Conservation (phyloP, 2,888 invertebrate genomes). For the Philereme vetulata region DNA sequence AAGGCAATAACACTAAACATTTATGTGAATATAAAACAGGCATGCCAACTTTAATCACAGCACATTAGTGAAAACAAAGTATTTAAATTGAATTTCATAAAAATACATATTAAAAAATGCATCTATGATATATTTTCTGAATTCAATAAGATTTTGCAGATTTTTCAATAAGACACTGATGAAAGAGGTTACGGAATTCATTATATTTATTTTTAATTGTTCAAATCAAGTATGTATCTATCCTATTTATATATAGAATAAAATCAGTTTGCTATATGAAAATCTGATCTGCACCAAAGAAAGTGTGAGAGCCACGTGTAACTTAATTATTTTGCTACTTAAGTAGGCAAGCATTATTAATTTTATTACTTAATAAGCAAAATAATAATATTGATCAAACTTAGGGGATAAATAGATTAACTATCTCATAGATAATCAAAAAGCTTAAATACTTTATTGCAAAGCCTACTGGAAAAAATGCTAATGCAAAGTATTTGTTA, state of each 20-base stretch:
- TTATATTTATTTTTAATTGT: too few relatives aligned
- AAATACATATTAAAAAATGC: not conserved
- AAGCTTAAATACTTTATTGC: too few relatives aligned
- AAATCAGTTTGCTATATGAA: too few relatives aligned
- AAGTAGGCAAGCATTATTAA: not conserved
- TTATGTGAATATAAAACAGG: constrained; percentile 34
- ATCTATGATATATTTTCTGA: not conserved
- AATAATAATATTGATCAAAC: not conserved
- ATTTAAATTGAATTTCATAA: not conserved
- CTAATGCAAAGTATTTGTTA: too few relatives aligned
- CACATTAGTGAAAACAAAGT: constrained; percentile 38
- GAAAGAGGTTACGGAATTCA: not conserved
- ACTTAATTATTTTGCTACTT: not conserved
- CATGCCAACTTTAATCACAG: constrained; percentile 40
- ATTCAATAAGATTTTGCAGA: too few relatives aligned
- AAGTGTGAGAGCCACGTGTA: not conserved
- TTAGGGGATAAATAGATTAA: too few relatives aligned
- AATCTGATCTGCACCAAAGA: not conserved
- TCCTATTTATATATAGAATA: too few relatives aligned
- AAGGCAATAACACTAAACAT: constrained; percentile 49
- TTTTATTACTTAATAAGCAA: too few relatives aligned
- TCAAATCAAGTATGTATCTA: too few relatives aligned
- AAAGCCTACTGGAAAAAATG: too few relatives aligned
- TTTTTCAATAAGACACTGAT: too few relatives aligned
- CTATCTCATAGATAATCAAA: too few relatives aligned